Base-by-base conservation (phyloP, 1,140 invertebrate species). In the Epicauta chinensis region DNA sequence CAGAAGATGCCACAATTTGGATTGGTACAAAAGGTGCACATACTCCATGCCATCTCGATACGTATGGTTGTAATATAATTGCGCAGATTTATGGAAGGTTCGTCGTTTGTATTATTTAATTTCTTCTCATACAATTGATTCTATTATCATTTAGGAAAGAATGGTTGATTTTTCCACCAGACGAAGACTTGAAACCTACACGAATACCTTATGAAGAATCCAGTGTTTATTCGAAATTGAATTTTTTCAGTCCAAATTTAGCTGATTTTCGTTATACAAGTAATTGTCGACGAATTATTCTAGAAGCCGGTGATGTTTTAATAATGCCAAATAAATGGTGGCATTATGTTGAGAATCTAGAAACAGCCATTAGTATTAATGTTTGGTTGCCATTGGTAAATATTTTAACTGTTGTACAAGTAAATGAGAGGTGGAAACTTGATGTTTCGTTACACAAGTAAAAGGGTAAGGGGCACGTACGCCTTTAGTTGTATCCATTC, bases 151-250 rank as follows among this genome's bases (percentile, higher is more conserved):
- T 13, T 59, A 93, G 90, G 61, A 98, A 98, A 72, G 75, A 80
- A 46, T 98, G 95, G 95, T 71, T 93, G 16, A 71, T 98, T n/a
- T 97, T 94, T 73, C 87, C 91, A 11, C 91, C 91, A 12, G 79
- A 86, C 34, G 78, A 76, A 35, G 66, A 78, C 51, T 71, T 97
- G 50, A 81, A 83, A 60, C 83, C 91, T 49, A 90, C 89, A 7
- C 79, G 95, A 67, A 78, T 97, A 51, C 95, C 95, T 11, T 98
- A 93, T 75, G 95, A 98, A 77, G 95, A 98, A 68, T 97, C 93
- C 0, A 97, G 91, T 73, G 79, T 98, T 15, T 98, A 94, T 69
- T 94, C 91, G 67, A 75, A 81, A 70, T 75, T 88, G 23, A 90
- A 91, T 72, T 87, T 92, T 63, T 83, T 81, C 69, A 80, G 79